Conservation (phyloP, 2,888 invertebrate species). For the Melanotus villosus region DNA sequence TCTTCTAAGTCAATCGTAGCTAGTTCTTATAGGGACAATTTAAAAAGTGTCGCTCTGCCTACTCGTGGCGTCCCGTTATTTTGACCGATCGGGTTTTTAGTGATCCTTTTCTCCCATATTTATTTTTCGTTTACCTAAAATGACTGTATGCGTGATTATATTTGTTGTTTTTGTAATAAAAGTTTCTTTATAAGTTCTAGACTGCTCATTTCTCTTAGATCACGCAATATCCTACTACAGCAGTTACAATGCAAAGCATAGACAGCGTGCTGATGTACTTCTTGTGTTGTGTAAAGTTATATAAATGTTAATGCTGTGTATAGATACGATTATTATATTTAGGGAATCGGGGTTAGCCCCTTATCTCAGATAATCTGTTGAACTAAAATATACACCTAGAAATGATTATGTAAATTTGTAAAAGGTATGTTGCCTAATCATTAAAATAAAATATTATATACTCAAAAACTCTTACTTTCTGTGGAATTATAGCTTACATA, state of each 20-base stretch:
- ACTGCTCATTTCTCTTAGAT: slow-evolving; percentile 57
- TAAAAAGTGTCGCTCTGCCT: slow-evolving; percentile 51
- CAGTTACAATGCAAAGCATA: slow-evolving; percentile 29
- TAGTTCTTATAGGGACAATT: slow-evolving; percentile 43
- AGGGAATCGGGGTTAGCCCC: slow-evolving; percentile 21
- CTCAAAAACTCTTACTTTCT: slow-evolving; percentile 26
- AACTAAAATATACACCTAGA: slow-evolving; percentile 23
- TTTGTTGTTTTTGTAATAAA: slow-evolving; percentile 63
- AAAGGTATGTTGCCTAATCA: slow-evolving; percentile 36
- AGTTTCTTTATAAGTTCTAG: slow-evolving; percentile 58
- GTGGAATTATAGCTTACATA: not conserved
- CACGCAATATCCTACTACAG: slow-evolving; percentile 32
- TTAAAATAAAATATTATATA: slow-evolving; percentile 31
- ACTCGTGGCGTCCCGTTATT: slow-evolving; percentile 39
- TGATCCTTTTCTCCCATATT: slow-evolving; percentile 63
- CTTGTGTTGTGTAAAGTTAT: slow-evolving; percentile 33
- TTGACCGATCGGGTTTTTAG: slow-evolving; percentile 50
- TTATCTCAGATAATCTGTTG: slow-evolving; percentile 18
- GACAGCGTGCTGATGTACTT: slow-evolving; percentile 14
- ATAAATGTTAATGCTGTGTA: slow-evolving; percentile 33
- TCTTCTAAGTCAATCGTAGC: slow-evolving; percentile 78
- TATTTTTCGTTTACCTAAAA: slow-evolving; percentile 60
- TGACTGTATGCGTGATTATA: slow-evolving; percentile 65
- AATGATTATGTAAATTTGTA: slow-evolving; percentile 38
- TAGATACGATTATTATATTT: slow-evolving; percentile 31